Evolutionary conservation across 2,888 invertebrate species (phyloP).

Genomic region (Callosobruchus maculatus): DNA sequence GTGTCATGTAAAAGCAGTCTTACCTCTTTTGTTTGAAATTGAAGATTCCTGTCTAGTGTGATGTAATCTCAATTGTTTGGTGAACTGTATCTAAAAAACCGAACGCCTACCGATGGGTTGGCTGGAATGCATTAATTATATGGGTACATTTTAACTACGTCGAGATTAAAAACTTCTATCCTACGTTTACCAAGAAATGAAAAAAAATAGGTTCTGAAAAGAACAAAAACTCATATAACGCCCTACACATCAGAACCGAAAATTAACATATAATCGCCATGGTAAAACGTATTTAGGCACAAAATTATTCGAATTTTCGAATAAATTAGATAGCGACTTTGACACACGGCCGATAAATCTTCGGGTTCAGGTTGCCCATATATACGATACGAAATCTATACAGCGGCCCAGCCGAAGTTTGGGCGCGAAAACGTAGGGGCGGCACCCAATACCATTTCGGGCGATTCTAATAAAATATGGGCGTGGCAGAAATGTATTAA

Average conservation of each 20-base stretch:
- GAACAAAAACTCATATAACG: slow-evolving; percentile 6
- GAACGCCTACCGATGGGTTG: no score
- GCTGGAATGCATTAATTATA: no score
- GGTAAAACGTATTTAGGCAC: slow-evolving; percentile 27
- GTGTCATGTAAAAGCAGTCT: no score
- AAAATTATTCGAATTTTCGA: slow-evolving; percentile 31
- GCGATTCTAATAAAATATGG: slow-evolving; percentile 39
- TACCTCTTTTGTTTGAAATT: no score
- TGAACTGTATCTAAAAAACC: no score
- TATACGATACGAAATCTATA: slow-evolving; percentile 39
- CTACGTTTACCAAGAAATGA: slow-evolving; percentile 4
- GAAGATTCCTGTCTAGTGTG: no score
- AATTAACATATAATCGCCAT: slow-evolving; percentile 27
- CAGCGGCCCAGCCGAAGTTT: slow-evolving; percentile 22
- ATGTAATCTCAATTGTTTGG: no score
- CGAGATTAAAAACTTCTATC: background rate
- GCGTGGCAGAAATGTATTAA: slow-evolving; percentile 41
- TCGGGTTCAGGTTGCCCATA: slow-evolving; percentile 35
- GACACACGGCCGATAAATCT: slow-evolving; percentile 41
- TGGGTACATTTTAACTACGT: background rate
- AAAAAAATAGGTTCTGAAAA: slow-evolving; percentile 9
- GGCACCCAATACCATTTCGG: slow-evolving; percentile 18
- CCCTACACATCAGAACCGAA: slow-evolving; percentile 16
- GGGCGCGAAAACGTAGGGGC: slow-evolving; percentile 5
- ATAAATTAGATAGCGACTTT: slow-evolving; percentile 37